Base-by-base conservation (phyloP, 2,797 vertebrate species). In the Semotilus atromaculatus region DNA sequence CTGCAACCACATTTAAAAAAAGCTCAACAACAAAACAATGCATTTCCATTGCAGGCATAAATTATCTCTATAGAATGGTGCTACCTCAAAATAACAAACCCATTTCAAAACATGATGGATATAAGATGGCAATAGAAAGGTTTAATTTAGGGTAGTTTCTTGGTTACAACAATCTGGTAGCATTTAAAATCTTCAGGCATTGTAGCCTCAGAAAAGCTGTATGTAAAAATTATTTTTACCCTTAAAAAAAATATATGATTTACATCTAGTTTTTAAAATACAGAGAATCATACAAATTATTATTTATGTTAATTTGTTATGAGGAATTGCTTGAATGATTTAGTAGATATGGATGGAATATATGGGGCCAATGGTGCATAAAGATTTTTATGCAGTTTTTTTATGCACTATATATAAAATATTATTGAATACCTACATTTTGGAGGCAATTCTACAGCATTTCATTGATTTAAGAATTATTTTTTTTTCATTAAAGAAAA, bases 1-100 rank as follows among this genome's bases (percentile, higher is more conserved):
- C 97, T 98, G 84, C 23, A 58, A 55, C 11, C 11, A 68, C 11
- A 67, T 31, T 31, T 53, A 16, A 43, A 84, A 29, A 36, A 75
- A 83, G 40, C 87, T 9, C 71, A n/a, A 71, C 0, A n/a, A 43
- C 11, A 58, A 58, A n/a, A 58, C 55, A 79, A 0, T 9, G 19
- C 16, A 53, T 34, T 53, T 53, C 31, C 34, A 38, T 18, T 40
- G 75, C 55, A 64, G 5, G 4, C 75, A 77, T 43, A 29, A 40
- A 26, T 45, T 2, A 0, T 29, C 7, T 45, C 9, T 13, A 45
- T 48, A 66, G 26, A 45, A 14, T 45, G 38, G 62, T 34, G 45
- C 26, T 38, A 4, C 18, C 7, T 51, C 16, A n/a, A 48, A 11
- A 11, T 23, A 53, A 34, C 4, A 34, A 26, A 58, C 21, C 10